Evolutionary conservation across 2,888 invertebrate species (phyloP), one percentile per base, ranked within the genome.

Genomic region (Heteromurus nitidus): DNA sequence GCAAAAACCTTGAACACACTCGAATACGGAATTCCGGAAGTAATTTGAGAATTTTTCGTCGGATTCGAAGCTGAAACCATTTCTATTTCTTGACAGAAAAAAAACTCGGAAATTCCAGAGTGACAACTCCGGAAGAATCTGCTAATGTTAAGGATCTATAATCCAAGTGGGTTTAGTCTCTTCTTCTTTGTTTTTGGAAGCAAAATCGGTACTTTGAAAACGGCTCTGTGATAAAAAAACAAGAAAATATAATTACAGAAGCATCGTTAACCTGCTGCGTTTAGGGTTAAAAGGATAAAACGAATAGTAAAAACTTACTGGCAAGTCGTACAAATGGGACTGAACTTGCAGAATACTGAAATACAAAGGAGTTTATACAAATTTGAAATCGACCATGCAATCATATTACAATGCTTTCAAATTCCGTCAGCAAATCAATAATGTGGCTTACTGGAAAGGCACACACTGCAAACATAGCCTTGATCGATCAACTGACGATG

Each of bases 401-500:
- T n/a, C n/a, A n/a, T n/a, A n/a, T n/a, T n/a, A n/a, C n/a, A n/a
- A n/a, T n/a, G n/a, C n/a, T n/a, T n/a, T n/a, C n/a, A n/a, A n/a
- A n/a, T n/a, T n/a, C n/a, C n/a, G 18, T 2, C 7, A 68, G 58
- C 30, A 68, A 18, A 47, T 36, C 36, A 62, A 55, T 65, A 60
- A 47, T 36, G 11, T 62, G 24, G 24, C 93, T 92, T 89, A 95
- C 96, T 96, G 86, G 98, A 98, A 53, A 99, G 91, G 89, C 99
- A 99, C 72, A 98, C 96, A 7, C 98, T 99, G 90, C 99, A 99
- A 22, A 99, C 98, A 89, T 95, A 98, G 84, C 98, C 99, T 87
- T 98, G 94, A 88, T 98, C 97, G 81, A 99, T 95, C 44, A 99
- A 92, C 88, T 96, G 95, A 24, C 97, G 91, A 89, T 99, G 99